Base-by-base conservation (phyloP, 2,797 vertebrate species). In the Trachurus trachurus region DNA sequence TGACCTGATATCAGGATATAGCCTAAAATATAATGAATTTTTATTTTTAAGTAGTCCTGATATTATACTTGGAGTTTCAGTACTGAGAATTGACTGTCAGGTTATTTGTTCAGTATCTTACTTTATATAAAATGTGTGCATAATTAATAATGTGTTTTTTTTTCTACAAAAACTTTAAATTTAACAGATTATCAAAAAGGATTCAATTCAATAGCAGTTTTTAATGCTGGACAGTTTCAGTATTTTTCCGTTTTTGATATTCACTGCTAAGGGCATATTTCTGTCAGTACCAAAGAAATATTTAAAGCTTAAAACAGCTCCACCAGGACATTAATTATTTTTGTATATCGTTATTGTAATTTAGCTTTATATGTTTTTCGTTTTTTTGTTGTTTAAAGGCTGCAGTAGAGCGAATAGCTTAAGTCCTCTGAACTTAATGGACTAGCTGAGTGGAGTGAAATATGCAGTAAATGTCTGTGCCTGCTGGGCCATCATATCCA, bases 401-500 rank as follows among this genome's bases (percentile, higher is more conserved):
- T 65, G 6, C 11, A 15, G 15, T n/a, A 22, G n/a, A 22, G 16
- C 69, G 57, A 4, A 66, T 64, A 71, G 49, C 52, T 66, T 19
- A 71, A 81, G n/a, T 73, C 22, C 17, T 54, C 37, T 60, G 6
- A 73, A 62, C 13, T 52, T 40, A 31, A 0, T 19, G 16, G 44
- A 58, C 47, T 21, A 39, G 59, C 39, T 21, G 50, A 82, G 74
- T 57, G 60, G 50, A 82, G 74, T 57, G 60, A 77, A 84, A 80
- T 70, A 17, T 72, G 66, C 67, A 68, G 73, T 75, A 69, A 72
- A 45, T 78, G 70, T 17, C 22, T 76, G 58, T 73, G 87, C 71
- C 82, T 85, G 54, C 77, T 21, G 77, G 75, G 63, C 64, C 78
- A 37, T 85, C 57, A 29, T 60, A 73, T 74, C 74, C 84, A 77